Conservation (phyloP, 2,888 invertebrate species). For the Odontocolon sp. region DNA sequence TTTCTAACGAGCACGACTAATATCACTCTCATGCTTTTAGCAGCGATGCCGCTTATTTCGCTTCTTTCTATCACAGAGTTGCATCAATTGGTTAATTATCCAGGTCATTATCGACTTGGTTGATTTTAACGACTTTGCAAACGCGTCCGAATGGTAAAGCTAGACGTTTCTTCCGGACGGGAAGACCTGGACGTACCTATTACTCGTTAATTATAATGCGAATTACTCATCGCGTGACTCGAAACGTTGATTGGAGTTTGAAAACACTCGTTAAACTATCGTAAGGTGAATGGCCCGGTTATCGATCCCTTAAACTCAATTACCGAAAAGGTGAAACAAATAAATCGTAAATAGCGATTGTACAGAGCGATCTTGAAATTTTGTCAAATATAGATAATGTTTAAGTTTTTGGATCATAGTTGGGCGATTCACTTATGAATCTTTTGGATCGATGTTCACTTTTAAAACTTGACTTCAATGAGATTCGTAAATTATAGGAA, state of each 20-base stretch:
- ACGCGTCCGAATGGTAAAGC: neutral
- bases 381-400: neutral
- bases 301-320: too few relatives aligned
- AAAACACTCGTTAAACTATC: too few relatives aligned
- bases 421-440: neutral
- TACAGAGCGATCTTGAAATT: too few relatives aligned
- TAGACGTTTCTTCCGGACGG: neutral
- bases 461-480: too few relatives aligned
- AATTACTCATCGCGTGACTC: slow-evolving; percentile 9
- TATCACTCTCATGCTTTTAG: slow-evolving; percentile 13
- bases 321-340: too few relatives aligned
- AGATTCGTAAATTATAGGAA: too few relatives aligned
- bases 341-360: too few relatives aligned
- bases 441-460: too few relatives aligned
- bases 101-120: slow-evolving; percentile 28
- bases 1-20: slow-evolving; percentile 18
- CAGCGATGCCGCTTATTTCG: neutral
- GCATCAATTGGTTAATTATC: slow-evolving; percentile 40
- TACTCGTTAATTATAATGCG: neutral
- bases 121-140: slow-evolving; percentile 38
- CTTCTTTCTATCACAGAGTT: slow-evolving; percentile 6
- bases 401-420: neutral
- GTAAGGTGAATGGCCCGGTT: neutral
- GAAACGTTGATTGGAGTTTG: neutral
- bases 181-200: neutral